Evolutionary conservation across 2,888 invertebrate genomes (phyloP), one percentile per base, ranked within the genome.

Genomic region (Cryptocephalus moraei): DNA sequence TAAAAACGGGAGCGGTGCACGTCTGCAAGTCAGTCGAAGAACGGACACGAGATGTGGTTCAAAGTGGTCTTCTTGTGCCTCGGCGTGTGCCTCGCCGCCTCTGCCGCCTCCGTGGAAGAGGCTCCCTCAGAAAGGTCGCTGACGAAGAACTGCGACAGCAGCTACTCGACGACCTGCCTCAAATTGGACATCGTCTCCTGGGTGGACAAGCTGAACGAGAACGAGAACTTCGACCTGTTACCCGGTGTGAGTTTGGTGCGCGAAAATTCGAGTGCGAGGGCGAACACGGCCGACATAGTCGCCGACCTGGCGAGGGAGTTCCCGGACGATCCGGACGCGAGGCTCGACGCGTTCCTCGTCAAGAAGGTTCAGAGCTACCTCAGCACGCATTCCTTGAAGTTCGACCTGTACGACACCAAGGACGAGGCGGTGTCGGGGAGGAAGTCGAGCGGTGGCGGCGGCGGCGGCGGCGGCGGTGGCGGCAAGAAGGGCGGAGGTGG

Each of bases 131-230:
- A 36, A 4, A 36, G 12, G 6, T 36, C 36, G 4, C 6, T 12
- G 36, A 46, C 47, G 10, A 61, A 62, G 38, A 74, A 74, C 50
- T 82, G 82, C 61, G 72, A 72, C 45, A 73, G 72, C 22, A 68
- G 73, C 1, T 78, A 80, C 58, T 85, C 80, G 64, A 74, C 81
- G 22, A 83, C 83, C 63, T 88, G 88, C 61, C 68, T 87, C 31
- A 88, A 87, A 62, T 70, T 87, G 45, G 85, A 86, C 57, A 78
- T 84, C 38, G 76, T 86, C 0, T 81, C 82, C 2, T 79, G 86
- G 56, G 73, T 88, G 51, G 87, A 88, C 62, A 79, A 80, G 41
- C 61, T 87, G 14, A 78, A 81, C 52, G 81, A 82, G 60, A 77
- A 78, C 52, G 76, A 80, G 56, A 80, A 83, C 63, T 73, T 83